phyloP scores from a whole-genome alignment of 2,113 vertebrate genomes.

The Laticauda laticaudata region DNA sequence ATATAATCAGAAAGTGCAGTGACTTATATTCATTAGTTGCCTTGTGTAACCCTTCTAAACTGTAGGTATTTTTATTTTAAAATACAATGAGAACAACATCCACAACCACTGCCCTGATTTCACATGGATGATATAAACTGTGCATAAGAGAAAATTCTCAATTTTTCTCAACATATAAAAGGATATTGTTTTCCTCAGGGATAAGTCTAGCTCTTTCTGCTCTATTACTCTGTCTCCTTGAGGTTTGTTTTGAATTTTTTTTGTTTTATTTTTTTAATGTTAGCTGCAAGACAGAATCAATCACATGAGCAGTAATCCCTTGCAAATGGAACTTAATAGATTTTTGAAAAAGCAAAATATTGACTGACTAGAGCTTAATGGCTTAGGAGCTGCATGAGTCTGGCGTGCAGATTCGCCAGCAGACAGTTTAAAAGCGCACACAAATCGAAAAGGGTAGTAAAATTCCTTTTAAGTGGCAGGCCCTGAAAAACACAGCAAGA shows the following conservation, averaged over 20 bases:
- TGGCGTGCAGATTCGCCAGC: conserved; percentile 46
- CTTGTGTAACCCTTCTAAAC: neutral
- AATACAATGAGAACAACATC: neutral
- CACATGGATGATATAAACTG: neutral
- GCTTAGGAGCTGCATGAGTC: conserved; percentile 56
- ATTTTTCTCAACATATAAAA: conserved; percentile 55
- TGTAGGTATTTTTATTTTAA: neutral
- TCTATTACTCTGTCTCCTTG: conserved; percentile 54
- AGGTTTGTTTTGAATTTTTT: conserved; percentile 58
- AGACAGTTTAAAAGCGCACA: conserved; percentile 54
- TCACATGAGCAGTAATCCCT: conserved; percentile 59
- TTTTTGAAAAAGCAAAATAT: conserved; percentile 63
- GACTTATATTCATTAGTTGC: neutral
- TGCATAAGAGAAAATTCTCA: conserved; percentile 37
- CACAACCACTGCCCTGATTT: neutral
- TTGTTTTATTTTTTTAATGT: conserved; percentile 63
- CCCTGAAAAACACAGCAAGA: conserved; percentile 54
- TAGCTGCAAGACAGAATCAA: conserved; percentile 61
- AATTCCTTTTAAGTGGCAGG: conserved; percentile 56
- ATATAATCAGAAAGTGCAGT: neutral
- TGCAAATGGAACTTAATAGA: conserved; percentile 70
- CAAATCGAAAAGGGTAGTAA: conserved; percentile 63
- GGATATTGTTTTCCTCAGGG: conserved; percentile 57
- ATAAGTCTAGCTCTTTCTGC: conserved; percentile 52
- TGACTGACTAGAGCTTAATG: conserved; percentile 67